A percentile compares a stretch with the other conserved stretches of the same genome.
These are phyloP conservation scores for Pelmatolapia mariae DNA, from an alignment of 2,113 vertebrate species.

Conservation along the genomic window DNA sequence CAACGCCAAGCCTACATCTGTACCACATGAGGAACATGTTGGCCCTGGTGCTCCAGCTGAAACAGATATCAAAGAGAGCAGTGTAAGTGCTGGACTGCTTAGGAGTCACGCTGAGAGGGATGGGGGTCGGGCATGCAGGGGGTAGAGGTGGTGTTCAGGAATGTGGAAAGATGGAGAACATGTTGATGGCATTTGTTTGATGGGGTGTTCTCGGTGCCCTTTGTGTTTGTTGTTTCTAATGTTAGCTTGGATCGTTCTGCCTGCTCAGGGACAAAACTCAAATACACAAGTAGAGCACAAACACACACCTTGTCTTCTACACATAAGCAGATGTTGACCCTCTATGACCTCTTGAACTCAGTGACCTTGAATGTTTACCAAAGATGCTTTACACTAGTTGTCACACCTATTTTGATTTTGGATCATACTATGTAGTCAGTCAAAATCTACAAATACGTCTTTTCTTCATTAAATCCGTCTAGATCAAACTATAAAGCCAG, in stretches of 20 bases:
- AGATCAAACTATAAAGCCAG: neutral
- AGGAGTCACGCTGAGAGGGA: neutral
- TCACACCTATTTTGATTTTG: neutral
- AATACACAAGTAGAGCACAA: neutral
- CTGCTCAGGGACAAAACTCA: neutral
- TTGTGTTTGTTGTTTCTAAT: conserved; percentile 31
- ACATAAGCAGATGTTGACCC: conserved; percentile 38
- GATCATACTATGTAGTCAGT: neutral
- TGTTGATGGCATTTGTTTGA: neutral
- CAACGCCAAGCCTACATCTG: conserved; percentile 78
- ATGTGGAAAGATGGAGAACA: conserved; percentile 18
- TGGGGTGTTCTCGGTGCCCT: neutral
- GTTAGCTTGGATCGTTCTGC: neutral
- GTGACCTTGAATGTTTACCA: conserved; percentile 28
- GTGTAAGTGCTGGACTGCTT: conserved; percentile 75
- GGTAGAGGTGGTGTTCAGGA: neutral
- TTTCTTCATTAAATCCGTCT: neutral
- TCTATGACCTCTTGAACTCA: conserved; percentile 21
- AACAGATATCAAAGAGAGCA: conserved; percentile 87
- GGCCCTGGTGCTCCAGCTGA: conserved; percentile 91
- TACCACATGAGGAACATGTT: conserved; percentile 80
- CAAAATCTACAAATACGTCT: neutral
- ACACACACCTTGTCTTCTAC: conserved; percentile 12
- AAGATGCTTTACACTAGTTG: neutral
- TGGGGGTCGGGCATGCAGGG: neutral